Conservation (phyloP, 2,113 vertebrate species). For the Thunnus thynnus region DNA sequence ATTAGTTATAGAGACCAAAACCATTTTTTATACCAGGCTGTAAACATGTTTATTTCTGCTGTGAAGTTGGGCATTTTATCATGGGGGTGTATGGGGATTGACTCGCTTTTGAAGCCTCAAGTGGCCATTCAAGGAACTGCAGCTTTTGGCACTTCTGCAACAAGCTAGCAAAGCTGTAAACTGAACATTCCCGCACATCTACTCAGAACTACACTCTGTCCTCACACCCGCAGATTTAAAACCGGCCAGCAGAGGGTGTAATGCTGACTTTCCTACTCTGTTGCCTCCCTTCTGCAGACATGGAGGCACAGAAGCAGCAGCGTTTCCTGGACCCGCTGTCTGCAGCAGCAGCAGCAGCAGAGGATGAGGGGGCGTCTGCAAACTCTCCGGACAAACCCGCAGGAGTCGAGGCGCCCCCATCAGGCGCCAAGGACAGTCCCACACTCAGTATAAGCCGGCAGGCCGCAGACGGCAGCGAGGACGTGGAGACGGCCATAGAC, state of each 20-base stretch:
- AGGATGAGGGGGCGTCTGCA: conserved; percentile 67
- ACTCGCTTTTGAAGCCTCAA: no score
- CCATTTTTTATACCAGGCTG: no score
- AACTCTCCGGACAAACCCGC: conserved; percentile 65
- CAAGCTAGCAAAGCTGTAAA: no score
- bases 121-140: no score
- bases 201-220: background rate
- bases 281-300: conserved; percentile 76
- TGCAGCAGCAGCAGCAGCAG: conserved; percentile 10
- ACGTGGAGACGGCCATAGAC: conserved; percentile 80
- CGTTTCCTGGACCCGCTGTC: conserved; percentile 84
- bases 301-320: conserved; percentile 77
- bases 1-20: no score
- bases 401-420: conserved; percentile 42
- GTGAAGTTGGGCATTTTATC: no score
- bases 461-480: conserved; percentile 76
- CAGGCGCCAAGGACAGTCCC: conserved; percentile 43
- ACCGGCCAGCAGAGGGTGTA: background rate
- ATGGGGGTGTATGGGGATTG: no score
- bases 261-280: conserved; percentile 22
- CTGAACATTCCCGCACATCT: no score
- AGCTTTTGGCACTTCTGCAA: no score
- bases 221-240: conserved; percentile 12
- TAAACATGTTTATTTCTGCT: no score
- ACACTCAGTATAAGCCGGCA: conserved; percentile 58